phyloP scores from a whole-genome alignment of 1,140 invertebrate species.

The Drosophila fuyamai region DNA sequence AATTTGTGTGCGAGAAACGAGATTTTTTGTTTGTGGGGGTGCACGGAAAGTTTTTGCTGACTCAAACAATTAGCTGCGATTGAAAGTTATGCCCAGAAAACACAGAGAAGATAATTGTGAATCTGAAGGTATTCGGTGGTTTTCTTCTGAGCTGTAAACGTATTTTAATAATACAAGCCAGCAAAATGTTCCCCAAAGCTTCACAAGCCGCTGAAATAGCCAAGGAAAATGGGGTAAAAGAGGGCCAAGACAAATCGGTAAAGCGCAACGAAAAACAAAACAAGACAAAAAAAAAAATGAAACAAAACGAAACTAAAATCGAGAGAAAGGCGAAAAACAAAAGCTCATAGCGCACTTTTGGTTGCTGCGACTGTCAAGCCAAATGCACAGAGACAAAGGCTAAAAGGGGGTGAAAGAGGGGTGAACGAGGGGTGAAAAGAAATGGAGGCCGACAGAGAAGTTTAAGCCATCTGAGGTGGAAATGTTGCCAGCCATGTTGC shows the following conservation, averaged over 20 bases:
- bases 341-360: conserved; percentile 67
- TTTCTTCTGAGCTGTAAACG: conserved; percentile 26
- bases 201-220: conserved; percentile 26
- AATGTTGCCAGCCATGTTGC: conserved; percentile 48
- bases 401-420: conserved; percentile 23
- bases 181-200: conserved; percentile 44
- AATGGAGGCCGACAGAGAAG: not conserved
- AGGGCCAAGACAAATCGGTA: conserved; percentile 14
- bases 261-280: conserved; percentile 11
- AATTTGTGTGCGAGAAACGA: conserved; percentile 13
- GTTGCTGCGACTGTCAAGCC: conserved; percentile 72
- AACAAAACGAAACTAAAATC: conserved; percentile 11
- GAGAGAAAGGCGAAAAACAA: conserved; percentile 61
- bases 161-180: conserved; percentile 65
- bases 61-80: conserved; percentile 78
- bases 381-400: conserved; percentile 73
- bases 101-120: conserved; percentile 46
- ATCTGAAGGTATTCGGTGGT: conserved; percentile 5
- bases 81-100: conserved; percentile 69
- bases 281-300: not conserved
- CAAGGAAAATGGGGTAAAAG: not conserved
- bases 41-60: conserved; percentile 55
- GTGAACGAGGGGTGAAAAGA: not conserved
- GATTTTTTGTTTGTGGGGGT: conserved; percentile 16
- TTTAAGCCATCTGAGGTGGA: conserved; percentile 38